phyloP scores from a whole-genome alignment of 1,140 invertebrate species.

The Zaprionus ornatus region DNA sequence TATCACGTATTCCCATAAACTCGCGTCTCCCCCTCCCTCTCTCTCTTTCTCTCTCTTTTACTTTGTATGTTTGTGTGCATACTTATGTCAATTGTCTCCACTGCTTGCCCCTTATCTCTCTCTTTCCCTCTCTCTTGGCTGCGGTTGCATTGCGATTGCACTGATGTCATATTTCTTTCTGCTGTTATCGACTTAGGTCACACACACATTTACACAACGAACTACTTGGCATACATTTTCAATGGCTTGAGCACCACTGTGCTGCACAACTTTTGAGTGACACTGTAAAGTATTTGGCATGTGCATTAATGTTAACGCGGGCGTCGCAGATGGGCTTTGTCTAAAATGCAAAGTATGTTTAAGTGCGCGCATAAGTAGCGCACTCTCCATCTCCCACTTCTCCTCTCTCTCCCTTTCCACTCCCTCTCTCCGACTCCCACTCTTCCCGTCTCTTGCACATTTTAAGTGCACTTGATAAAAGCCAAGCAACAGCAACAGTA shows the following conservation, averaged over 20 bases:
- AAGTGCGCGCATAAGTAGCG: slow-evolving; percentile 48
- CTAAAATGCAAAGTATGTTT: slow-evolving; percentile 41
- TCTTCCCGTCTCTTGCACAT: slow-evolving; percentile 1
- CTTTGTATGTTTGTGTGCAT: neutral
- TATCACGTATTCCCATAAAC: neutral
- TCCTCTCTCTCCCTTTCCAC: neutral
- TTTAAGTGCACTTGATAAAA: slow-evolving; percentile 58
- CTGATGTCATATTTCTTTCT: slow-evolving; percentile 34
- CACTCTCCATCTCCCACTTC: neutral
- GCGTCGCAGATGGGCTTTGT: slow-evolving; percentile 29
- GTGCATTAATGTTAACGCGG: slow-evolving; percentile 28
- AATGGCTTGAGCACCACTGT: slow-evolving; percentile 20
- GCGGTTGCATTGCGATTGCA: slow-evolving; percentile 19
- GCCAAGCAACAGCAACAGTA: slow-evolving; percentile 20
- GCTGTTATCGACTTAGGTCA: slow-evolving; percentile 3
- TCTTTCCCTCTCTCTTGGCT: neutral
- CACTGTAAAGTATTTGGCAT: slow-evolving; percentile 37
- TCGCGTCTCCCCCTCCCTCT: too few relatives aligned
- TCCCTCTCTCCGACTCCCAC: neutral
- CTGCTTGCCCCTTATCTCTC: neutral
- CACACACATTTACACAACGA: neutral
- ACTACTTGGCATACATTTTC: neutral
- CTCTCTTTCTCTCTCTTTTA: too few relatives aligned
- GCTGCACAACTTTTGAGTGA: slow-evolving; percentile 44
- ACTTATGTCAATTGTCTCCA: slow-evolving; percentile 6